phyloP scores from a whole-genome alignment of 2,113 vertebrate species.

The Rynchops niger region DNA sequence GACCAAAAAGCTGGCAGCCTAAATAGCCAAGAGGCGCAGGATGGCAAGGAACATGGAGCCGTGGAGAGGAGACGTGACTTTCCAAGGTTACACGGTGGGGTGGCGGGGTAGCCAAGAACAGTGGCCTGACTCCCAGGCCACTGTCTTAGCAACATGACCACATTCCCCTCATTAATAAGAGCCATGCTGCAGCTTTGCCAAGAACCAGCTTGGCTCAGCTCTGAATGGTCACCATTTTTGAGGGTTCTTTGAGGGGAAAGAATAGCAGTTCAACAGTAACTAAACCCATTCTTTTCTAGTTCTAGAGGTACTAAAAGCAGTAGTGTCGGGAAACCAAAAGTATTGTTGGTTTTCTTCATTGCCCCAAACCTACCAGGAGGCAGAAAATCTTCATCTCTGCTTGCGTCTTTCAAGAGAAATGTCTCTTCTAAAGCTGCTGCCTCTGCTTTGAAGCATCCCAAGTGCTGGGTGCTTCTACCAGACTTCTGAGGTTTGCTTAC shows the following conservation, averaged over 20 bases:
- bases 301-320: not conserved
- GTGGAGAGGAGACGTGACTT: slow-evolving; percentile 15
- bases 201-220: not conserved
- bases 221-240: slow-evolving; percentile 9
- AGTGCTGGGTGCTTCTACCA: not conserved
- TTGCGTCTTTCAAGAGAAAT: not conserved
- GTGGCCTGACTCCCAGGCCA: not conserved
- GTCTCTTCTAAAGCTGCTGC: not conserved
- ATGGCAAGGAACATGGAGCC: not conserved
- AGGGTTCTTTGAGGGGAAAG: not conserved
- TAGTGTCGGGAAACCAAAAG: not conserved
- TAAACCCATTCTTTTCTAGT: not conserved
- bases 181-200: not conserved
- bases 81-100: not conserved
- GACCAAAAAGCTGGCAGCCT: slow-evolving; percentile 6
- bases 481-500: not conserved
- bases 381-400: not conserved
- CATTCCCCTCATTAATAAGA: not conserved
- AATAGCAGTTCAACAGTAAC: not conserved
- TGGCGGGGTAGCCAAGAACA: not conserved
- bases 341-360: not conserved
- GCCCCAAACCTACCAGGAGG: not conserved
- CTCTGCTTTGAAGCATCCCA: not conserved
- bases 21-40: not conserved
- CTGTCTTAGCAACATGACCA: slow-evolving; percentile 10